phyloP scores from a whole-genome alignment of 1,140 invertebrate species.

The Anastatus disparis region DNA sequence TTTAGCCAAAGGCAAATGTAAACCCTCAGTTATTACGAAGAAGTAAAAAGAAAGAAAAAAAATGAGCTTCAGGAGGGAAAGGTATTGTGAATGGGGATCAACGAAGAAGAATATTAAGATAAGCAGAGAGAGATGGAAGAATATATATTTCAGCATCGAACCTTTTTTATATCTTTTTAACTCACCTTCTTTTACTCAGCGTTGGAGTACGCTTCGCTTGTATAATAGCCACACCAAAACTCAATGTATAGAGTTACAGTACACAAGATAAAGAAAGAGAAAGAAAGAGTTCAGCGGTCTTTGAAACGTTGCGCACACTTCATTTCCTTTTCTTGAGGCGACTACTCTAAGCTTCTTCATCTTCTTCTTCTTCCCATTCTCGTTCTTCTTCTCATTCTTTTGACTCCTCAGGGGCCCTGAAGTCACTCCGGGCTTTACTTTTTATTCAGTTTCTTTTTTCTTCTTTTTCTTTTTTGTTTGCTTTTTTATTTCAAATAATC shows the following conservation, averaged over 20 bases:
- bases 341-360: constrained; percentile 6
- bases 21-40: too few relatives aligned
- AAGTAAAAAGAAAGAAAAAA: too few relatives aligned
- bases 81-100: constrained; percentile 42
- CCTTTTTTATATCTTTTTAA: constrained; percentile 22
- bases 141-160: constrained; percentile 11
- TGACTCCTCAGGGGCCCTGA: neutral
- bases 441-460: too few relatives aligned
- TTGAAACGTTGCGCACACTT: constrained; percentile 9
- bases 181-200: constrained; percentile 10
- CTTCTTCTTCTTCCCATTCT: constrained; percentile 2
- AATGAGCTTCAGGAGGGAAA: too few relatives aligned
- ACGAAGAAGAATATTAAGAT: constrained; percentile 44
- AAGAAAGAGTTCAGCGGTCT: constrained; percentile 6
- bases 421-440: constrained; percentile 5
- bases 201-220: too few relatives aligned
- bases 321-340: constrained; percentile 10
- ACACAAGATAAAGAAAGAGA: neutral
- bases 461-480: neutral
- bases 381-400: neutral
- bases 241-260: neutral
- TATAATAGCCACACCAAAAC: too few relatives aligned
- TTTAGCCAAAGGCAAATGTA: too few relatives aligned
- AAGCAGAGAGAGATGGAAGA: constrained; percentile 38
- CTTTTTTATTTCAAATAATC: neutral